These are phyloP conservation scores for Spermophilus dauricus DNA, from an alignment of 2,113 vertebrate species.

Conservation along the genomic window DNA sequence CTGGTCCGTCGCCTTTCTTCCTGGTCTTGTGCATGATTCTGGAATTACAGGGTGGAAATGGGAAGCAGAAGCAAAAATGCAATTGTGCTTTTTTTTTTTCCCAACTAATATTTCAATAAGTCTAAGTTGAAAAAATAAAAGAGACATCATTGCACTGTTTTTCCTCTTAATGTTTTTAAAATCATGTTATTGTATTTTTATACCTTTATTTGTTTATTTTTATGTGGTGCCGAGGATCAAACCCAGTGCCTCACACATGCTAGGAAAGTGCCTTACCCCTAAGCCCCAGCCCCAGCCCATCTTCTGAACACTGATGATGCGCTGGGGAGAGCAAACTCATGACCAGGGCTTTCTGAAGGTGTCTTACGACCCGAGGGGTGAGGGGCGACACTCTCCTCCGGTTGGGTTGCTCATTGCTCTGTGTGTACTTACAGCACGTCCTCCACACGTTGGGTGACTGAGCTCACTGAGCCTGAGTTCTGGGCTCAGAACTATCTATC, in stretches of 20 bases:
- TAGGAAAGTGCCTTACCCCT: too few species aligned
- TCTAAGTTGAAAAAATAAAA: background rate
- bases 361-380: background rate
- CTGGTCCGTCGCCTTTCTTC: fast-evolving
- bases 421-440: background rate
- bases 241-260: too few species aligned
- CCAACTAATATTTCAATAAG: background rate
- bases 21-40: background rate
- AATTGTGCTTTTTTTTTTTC: background rate
- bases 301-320: background rate
- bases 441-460: too few species aligned
- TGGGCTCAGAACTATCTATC: background rate
- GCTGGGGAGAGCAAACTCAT: background rate
- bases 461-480: background rate
- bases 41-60: background rate
- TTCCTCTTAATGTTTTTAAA: background rate
- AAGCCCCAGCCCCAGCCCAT: too few species aligned
- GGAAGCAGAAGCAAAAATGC: constrained; percentile 4
- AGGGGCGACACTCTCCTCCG: background rate
- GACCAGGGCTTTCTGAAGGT: background rate
- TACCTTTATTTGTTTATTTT: too few species aligned
- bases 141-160: background rate
- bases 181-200: too few species aligned
- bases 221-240: too few species aligned
- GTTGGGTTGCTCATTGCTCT: background rate